These are phyloP conservation scores for Aepyceros melampus DNA, from an alignment of 2,113 vertebrate genomes.

Conservation along the genomic window DNA sequence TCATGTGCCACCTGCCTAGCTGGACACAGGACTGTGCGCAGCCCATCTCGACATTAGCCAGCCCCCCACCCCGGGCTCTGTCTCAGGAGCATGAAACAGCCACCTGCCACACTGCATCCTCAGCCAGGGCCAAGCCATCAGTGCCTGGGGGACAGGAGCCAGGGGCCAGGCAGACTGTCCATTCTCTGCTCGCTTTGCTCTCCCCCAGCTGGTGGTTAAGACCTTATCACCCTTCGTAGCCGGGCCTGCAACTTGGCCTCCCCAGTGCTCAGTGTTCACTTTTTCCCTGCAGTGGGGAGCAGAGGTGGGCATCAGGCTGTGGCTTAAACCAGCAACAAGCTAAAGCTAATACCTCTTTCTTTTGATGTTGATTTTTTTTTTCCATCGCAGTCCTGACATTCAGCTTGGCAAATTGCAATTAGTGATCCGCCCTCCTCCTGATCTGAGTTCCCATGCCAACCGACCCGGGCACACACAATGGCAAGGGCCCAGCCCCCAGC, in stretches of 20 bases:
- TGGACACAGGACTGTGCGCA: not conserved
- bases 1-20: not conserved
- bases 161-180: not conserved
- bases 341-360: conserved; percentile 55
- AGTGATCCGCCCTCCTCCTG: conserved; percentile 65
- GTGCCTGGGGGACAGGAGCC: not conserved
- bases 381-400: conserved; percentile 68
- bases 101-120: not conserved
- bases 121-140: not conserved
- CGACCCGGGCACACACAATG: conserved; percentile 45
- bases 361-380: conserved; percentile 66
- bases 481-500: conserved; percentile 45
- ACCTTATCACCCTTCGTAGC: not conserved
- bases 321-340: conserved; percentile 34
- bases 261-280: not conserved
- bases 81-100: not conserved
- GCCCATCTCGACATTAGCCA: not conserved
- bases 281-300: not conserved
- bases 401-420: conserved; percentile 77
- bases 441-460: conserved; percentile 75
- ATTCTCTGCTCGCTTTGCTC: not conserved
- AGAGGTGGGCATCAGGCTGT: conserved; percentile 31
- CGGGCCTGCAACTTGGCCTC: not conserved
- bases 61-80: not conserved
- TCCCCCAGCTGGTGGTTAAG: not conserved